A percentile compares a stretch with the other conserved stretches of the same genome.
Evolutionary conservation across 2,113 vertebrate genomes (phyloP).

Genomic region (Chunga burmeisteri): DNA sequence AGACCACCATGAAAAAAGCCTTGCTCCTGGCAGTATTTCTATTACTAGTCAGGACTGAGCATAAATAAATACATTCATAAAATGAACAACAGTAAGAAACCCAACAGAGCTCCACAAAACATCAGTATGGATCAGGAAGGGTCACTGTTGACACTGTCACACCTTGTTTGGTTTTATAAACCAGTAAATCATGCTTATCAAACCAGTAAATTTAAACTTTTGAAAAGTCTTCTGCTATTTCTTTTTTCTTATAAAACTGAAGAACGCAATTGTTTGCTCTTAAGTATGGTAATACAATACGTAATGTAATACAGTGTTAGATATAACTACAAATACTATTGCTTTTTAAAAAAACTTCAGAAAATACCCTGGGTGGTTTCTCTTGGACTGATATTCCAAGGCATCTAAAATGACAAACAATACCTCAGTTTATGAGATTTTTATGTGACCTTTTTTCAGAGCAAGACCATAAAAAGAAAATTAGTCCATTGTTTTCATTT

Average conservation of each 20-base stretch:
- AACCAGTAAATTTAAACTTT: not conserved
- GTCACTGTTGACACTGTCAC: not conserved
- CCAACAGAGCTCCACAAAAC: not conserved
- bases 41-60: not conserved
- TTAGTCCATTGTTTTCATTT: conserved; percentile 43
- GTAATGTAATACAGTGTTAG: not conserved
- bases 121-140: not conserved
- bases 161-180: not conserved
- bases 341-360: not conserved
- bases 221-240: not conserved
- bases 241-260: not conserved
- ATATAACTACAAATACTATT: not conserved
- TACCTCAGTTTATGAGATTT: not conserved
- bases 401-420: not conserved
- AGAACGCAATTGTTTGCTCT: not conserved
- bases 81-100: not conserved
- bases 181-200: not conserved
- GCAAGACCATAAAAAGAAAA: not conserved
- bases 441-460: conserved; percentile 33
- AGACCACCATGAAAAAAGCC: not conserved
- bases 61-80: not conserved
- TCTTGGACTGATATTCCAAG: not conserved
- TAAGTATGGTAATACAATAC: not conserved
- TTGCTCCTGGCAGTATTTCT: not conserved
- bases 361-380: not conserved